Evolutionary conservation across 2,888 invertebrate genomes (phyloP).

Genomic region (Protodeltote pygarga): DNA sequence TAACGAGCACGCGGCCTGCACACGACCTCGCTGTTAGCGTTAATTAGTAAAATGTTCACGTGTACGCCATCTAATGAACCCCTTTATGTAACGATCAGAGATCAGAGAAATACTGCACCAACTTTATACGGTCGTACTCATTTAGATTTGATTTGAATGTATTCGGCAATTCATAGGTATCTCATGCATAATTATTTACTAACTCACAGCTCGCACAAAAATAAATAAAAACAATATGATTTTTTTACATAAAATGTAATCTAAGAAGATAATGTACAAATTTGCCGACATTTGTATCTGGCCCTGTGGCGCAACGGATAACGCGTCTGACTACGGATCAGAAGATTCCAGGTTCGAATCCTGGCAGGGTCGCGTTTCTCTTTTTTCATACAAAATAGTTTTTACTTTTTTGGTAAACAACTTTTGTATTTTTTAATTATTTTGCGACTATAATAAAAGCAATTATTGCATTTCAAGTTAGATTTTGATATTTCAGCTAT

Average conservation of each 20-base stretch:
- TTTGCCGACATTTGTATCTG: constrained; percentile 35
- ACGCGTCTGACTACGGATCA: constrained; percentile 91
- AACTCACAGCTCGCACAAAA: no score
- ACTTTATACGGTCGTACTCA: no score
- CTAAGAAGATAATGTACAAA: constrained; percentile 7
- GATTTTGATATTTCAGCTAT: not conserved
- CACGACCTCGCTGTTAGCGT: constrained; percentile 55
- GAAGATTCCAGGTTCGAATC: constrained; percentile 90
- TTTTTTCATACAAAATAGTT: no score
- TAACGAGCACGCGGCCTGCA: constrained; percentile 68
- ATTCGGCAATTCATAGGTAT: no score
- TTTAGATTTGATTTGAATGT: no score
- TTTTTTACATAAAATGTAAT: not conserved
- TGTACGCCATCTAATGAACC: constrained; percentile 49
- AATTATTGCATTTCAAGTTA: no score
- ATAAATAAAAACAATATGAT: no score
- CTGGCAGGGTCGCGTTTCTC: constrained; percentile 88
- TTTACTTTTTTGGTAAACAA: constrained; percentile 25
- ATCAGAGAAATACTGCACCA: constrained; percentile 22
- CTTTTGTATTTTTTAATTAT: not conserved
- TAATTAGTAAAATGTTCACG: constrained; percentile 55
- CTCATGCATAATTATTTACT: no score
- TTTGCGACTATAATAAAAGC: no score
- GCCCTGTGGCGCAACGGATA: constrained; percentile 90
- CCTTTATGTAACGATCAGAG: constrained; percentile 37